phyloP scores from a whole-genome alignment of 2,113 vertebrate genomes.

The Camelus bactrianus region DNA sequence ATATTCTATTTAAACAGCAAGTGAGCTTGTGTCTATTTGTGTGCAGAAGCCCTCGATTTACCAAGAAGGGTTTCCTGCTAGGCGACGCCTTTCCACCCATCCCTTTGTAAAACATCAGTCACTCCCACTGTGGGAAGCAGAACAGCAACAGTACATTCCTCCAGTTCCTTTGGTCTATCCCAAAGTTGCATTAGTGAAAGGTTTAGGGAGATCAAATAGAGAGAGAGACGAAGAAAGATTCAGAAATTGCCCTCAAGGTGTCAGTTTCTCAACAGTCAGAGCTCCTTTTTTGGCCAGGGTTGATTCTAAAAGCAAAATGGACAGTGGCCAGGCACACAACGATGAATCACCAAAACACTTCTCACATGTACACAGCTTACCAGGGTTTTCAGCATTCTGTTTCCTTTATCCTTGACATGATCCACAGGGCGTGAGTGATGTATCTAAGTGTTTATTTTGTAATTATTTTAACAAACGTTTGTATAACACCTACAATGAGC shows the following conservation, averaged over 20 bases:
- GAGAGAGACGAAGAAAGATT: background rate
- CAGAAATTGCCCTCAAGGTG: background rate
- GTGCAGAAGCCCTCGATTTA: background rate
- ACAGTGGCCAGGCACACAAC: background rate
- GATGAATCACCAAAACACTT: too few relatives aligned
- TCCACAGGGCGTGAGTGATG: background rate
- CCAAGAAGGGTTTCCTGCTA: slow-evolving; percentile 54
- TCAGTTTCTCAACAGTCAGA: background rate
- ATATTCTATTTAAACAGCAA: slow-evolving; percentile 51
- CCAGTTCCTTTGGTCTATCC: background rate
- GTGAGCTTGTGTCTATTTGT: slow-evolving; percentile 24
- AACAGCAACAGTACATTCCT: background rate
- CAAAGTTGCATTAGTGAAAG: background rate
- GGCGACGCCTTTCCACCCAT: slow-evolving; percentile 37
- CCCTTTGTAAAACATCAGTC: slow-evolving; percentile 35
- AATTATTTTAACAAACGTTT: slow-evolving; percentile 36
- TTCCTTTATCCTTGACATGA: background rate
- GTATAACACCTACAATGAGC: background rate
- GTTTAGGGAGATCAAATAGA: background rate
- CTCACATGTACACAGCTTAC: background rate
- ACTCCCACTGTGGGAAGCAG: background rate
- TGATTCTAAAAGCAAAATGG: background rate
- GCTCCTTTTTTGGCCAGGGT: background rate
- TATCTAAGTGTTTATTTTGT: slow-evolving; percentile 14
- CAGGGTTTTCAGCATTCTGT: background rate